Conservation (phyloP, 2,797 vertebrate genomes). For the Nannoperca australis region DNA sequence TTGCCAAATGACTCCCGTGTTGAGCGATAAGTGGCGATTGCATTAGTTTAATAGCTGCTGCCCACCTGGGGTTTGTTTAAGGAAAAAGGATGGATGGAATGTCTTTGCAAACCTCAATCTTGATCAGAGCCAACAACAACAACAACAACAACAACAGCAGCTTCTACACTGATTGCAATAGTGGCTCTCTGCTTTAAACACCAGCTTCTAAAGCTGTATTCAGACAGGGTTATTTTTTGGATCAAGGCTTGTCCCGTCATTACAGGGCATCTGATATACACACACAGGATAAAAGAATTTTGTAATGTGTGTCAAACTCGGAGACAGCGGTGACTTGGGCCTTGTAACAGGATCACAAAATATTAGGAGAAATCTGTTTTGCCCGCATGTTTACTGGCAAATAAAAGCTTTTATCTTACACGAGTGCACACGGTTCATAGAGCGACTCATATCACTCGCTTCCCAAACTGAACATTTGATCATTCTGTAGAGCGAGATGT, state of each 20-base stretch:
- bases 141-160: slow-evolving; percentile 10
- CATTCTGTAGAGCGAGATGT: slow-evolving; percentile 6
- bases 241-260: slow-evolving; percentile 6
- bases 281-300: neutral
- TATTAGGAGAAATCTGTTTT: slow-evolving; percentile 1
- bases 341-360: slow-evolving; percentile 1
- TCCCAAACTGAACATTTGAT: slow-evolving; percentile 12
- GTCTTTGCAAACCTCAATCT: slow-evolving; percentile 49
- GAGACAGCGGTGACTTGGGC: slow-evolving; percentile 2
- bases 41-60: slow-evolving; percentile 74
- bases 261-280: slow-evolving; percentile 4
- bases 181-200: neutral
- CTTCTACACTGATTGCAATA: neutral
- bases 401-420: slow-evolving; percentile 24
- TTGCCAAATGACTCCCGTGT: slow-evolving; percentile 67
- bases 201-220: neutral
- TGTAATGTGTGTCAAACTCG: slow-evolving; percentile 3
- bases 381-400: slow-evolving; percentile 25
- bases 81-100: slow-evolving; percentile 46
- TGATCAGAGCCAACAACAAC: slow-evolving; percentile 34
- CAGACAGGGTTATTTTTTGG: neutral
- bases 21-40: slow-evolving; percentile 66
- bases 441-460: slow-evolving; percentile 1
- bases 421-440: neutral
- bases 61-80: slow-evolving; percentile 66